These are phyloP conservation scores for Halisarca cf. caerulea DNA, from an alignment of 37 sponge, comb jelly and placozoan genomes.

Conservation along the genomic window DNA sequence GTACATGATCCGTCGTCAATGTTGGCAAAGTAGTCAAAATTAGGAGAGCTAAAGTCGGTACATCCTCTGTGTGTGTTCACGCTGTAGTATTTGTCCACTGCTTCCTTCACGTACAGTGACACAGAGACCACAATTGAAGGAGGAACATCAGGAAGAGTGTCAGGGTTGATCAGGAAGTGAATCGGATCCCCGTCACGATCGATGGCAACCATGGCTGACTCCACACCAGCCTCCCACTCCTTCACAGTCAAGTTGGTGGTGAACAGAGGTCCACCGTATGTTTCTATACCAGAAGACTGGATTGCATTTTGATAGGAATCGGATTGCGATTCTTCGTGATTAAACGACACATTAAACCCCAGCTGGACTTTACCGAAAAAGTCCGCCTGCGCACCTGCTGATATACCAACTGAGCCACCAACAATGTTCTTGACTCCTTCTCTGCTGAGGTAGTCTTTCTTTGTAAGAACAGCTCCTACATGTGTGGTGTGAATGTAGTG, in stretches of 20 bases:
- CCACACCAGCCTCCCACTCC: constrained; percentile 76
- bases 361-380: constrained; percentile 47
- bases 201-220: constrained; percentile 72
- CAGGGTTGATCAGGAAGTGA: constrained; percentile 49
- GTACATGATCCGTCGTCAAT: constrained; percentile 53
- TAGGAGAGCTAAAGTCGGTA: constrained; percentile 48
- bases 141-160: constrained; percentile 63
- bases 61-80: constrained; percentile 72
- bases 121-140: constrained; percentile 40
- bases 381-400: constrained; percentile 58
- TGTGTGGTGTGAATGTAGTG: constrained; percentile 56
- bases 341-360: not conserved
- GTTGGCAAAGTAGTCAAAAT: constrained; percentile 74
- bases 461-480: constrained; percentile 64
- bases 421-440: not conserved
- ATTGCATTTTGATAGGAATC: not conserved
- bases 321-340: not conserved
- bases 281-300: constrained; percentile 12
- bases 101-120: constrained; percentile 41
- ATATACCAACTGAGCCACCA: not conserved
- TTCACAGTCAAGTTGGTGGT: constrained; percentile 54
- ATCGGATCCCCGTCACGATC: constrained; percentile 74
- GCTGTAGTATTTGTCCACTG: constrained; percentile 61
- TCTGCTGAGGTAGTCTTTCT: constrained; percentile 39
- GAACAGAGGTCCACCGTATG: constrained; percentile 71